Conservation (phyloP, 2,113 vertebrate genomes). For the Thalassarche chlororhynchos region DNA sequence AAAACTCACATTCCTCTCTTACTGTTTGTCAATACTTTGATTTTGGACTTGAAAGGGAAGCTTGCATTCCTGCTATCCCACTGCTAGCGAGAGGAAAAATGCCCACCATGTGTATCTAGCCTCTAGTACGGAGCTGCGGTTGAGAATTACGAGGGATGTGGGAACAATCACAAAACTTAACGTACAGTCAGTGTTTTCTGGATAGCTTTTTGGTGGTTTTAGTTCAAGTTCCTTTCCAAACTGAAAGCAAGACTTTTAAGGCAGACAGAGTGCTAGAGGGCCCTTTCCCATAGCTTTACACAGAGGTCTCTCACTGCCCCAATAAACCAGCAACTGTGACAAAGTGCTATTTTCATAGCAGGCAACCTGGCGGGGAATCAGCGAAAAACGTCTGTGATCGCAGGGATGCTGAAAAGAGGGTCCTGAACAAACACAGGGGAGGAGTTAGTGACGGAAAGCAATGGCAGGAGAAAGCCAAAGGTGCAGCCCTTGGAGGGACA, state of each 20-base stretch:
- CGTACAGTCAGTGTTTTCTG: background rate
- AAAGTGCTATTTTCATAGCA: background rate
- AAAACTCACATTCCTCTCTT: background rate
- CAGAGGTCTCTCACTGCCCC: fast-evolving
- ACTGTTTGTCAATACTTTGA: background rate
- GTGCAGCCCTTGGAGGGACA: background rate
- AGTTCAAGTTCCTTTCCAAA: background rate
- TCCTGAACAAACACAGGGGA: background rate
- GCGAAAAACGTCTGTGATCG: background rate
- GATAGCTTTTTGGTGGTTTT: background rate
- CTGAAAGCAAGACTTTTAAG: background rate
- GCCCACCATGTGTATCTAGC: background rate
- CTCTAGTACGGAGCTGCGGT: background rate
- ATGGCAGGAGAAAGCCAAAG: background rate
- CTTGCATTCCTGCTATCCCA: background rate
- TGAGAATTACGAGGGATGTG: background rate
- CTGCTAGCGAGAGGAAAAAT: background rate
- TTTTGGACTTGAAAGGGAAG: background rate
- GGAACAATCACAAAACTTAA: background rate
- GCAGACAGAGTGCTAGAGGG: background rate
- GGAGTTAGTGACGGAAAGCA: background rate
- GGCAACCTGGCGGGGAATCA: background rate
- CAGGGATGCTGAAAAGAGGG: background rate
- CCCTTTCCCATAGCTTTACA: background rate
- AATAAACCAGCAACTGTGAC: background rate